Percentiles rank a stretch among this genome's conserved stretches.
These are phyloP conservation scores for Bradynema listronoti DNA, from an alignment of 1,140 invertebrate genomes.

Conservation along the genomic window DNA sequence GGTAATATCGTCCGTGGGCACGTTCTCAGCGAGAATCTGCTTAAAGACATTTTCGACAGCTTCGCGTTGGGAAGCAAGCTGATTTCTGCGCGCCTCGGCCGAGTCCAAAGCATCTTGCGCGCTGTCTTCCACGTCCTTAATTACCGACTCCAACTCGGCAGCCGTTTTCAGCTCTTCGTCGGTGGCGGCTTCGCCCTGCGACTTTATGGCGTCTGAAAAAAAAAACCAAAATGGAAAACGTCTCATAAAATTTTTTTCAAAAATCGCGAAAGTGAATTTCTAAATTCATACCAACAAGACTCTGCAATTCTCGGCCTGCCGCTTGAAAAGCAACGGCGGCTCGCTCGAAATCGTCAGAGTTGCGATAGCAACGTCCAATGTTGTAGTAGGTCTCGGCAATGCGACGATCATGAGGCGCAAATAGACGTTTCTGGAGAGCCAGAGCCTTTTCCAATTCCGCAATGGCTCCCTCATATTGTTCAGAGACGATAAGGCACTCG, in stretches of 20 bases:
- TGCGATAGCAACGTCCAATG: conserved; percentile 12
- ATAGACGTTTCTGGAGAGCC: conserved; percentile 12
- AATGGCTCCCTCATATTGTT: conserved; percentile 16
- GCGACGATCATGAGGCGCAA: conserved; percentile 12
- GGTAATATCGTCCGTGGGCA: conserved; percentile 3
- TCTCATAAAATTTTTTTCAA: neutral
- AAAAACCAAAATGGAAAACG: neutral
- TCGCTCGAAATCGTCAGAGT: conserved; percentile 14
- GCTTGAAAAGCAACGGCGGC: conserved; percentile 18
- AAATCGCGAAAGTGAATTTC: neutral
- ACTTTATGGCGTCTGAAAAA: conserved; percentile 4
- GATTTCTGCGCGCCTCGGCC: neutral
- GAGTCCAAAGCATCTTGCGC: conserved; percentile 19
- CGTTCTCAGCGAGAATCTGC: neutral
- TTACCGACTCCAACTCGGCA: conserved; percentile 2
- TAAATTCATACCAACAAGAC: conserved; percentile 10
- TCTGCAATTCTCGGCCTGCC: conserved; percentile 9
- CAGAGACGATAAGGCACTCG: conserved; percentile 18
- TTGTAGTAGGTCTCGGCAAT: conserved; percentile 17
- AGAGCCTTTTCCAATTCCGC: conserved; percentile 18
- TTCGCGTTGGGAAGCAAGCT: neutral
- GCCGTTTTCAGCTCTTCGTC: conserved; percentile 1
- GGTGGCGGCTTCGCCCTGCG: neutral
- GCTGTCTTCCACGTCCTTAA: conserved; percentile 10
- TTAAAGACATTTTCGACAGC: conserved; percentile 3